Conservation (phyloP, 2,797 vertebrate species). For the Anguilla obscura region DNA sequence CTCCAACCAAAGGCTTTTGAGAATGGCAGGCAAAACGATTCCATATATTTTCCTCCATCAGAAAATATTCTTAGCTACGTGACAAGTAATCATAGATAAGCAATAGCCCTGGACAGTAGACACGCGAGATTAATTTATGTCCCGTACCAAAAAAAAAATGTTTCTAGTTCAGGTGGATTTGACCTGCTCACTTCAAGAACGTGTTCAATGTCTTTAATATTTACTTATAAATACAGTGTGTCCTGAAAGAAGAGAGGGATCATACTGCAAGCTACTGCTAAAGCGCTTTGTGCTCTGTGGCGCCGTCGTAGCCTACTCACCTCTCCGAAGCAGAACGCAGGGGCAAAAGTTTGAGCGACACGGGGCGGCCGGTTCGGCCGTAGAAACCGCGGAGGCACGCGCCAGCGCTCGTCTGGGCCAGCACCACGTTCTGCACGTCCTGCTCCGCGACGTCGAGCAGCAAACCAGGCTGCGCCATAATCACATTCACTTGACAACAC, state of each 20-base stretch:
- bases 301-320: conserved; percentile 1
- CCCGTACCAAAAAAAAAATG: background rate
- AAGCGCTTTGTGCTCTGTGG: background rate
- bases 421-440: conserved; percentile 40
- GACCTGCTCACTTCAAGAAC: background rate
- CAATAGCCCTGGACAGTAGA: background rate
- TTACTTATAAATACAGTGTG: background rate
- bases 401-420: conserved; percentile 41
- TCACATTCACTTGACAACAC: background rate
- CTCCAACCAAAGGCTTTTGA: no score
- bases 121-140: background rate
- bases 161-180: background rate
- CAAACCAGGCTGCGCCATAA: conserved; percentile 30
- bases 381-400: conserved; percentile 44
- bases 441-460: conserved; percentile 34
- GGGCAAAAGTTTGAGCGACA: conserved; percentile 47
- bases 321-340: conserved; percentile 21
- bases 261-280: background rate
- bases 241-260: background rate
- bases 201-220: background rate
- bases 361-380: conserved; percentile 16
- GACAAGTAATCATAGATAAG: background rate
- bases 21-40: background rate
- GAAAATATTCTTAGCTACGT: background rate
- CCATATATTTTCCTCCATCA: background rate